Conservation (phyloP, 1,140 invertebrate species). For the Eumaeus atala region DNA sequence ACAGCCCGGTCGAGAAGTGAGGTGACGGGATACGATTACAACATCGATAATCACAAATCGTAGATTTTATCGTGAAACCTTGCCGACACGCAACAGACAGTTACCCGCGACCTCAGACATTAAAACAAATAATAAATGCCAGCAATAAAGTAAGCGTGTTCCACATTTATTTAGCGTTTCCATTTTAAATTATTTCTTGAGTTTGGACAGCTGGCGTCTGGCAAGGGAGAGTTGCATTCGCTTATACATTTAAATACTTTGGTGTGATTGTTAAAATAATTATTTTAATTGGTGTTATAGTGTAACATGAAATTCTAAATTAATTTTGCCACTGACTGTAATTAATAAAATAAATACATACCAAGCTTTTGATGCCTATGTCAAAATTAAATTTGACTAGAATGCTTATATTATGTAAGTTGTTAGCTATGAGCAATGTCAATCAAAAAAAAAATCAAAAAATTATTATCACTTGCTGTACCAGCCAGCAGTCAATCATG, state of each 20-base stretch:
- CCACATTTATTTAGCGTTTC: constrained; percentile 30
- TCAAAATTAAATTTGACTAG: too few species aligned
- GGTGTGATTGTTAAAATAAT: too few species aligned
- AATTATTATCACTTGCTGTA: too few species aligned
- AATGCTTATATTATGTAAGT: too few species aligned
- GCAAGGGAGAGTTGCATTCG: constrained; percentile 3
- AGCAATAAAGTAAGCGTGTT: constrained; percentile 31
- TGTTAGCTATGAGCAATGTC: too few species aligned
- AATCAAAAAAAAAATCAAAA: too few species aligned
- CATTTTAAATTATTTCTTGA: constrained; percentile 20
- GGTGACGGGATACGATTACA: constrained; percentile 25
- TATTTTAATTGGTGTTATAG: neutral
- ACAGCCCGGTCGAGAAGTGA: constrained; percentile 16
- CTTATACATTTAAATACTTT: too few species aligned
- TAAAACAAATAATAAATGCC: constrained; percentile 35
- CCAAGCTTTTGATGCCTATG: too few species aligned
- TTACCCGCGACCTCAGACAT: constrained; percentile 30
- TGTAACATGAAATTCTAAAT: neutral
- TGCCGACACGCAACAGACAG: constrained; percentile 30
- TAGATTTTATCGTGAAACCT: constrained; percentile 31
- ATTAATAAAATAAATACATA: too few species aligned
- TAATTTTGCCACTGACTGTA: neutral
- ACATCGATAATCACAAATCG: constrained; percentile 30
- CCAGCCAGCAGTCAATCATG: too few species aligned
- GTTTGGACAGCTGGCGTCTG: constrained; percentile 40